Evolutionary conservation across 2,888 invertebrate species (phyloP).

Genomic region (Nymphalis urticae): DNA sequence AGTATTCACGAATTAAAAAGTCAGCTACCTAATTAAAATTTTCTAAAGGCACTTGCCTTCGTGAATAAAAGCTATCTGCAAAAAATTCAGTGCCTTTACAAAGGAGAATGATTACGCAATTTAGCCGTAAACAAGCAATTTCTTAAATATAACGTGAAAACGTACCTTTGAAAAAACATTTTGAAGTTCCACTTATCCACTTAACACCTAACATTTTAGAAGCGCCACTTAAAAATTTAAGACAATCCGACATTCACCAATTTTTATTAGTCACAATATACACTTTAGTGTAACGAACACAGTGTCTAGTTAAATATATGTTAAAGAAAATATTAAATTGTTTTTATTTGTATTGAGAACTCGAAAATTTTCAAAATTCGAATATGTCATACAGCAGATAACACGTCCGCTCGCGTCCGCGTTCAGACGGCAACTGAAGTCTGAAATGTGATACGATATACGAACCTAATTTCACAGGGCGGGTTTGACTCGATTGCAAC

Average conservation of each 20-base stretch:
- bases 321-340: background rate
- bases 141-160: slow-evolving; percentile 4
- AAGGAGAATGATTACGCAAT: slow-evolving; percentile 13
- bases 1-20: slow-evolving; percentile 25
- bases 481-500: slow-evolving; percentile 51
- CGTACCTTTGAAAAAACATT: slow-evolving; percentile 34
- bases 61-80: slow-evolving; percentile 14
- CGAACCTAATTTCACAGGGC: slow-evolving; percentile 65
- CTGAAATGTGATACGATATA: slow-evolving; percentile 54
- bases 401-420: slow-evolving; percentile 46
- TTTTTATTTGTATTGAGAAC: slow-evolving; percentile 2
- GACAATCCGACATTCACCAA: background rate
- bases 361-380: slow-evolving; percentile 15
- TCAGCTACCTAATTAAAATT: slow-evolving; percentile 31
- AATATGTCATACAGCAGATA: slow-evolving; percentile 8
- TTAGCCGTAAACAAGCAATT: slow-evolving; percentile 8
- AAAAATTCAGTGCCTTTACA: slow-evolving; percentile 4
- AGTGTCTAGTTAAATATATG: no score
- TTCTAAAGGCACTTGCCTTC: slow-evolving; percentile 22
- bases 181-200: slow-evolving; percentile 29
- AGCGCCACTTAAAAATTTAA: slow-evolving; percentile 16
- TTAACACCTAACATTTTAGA: slow-evolving; percentile 24
- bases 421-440: slow-evolving; percentile 61
- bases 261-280: slow-evolving; percentile 7
- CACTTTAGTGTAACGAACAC: slow-evolving; percentile 7